Evolutionary conservation across 2,797 vertebrate species (phyloP).

Genomic region (Sciurus vulgaris): DNA sequence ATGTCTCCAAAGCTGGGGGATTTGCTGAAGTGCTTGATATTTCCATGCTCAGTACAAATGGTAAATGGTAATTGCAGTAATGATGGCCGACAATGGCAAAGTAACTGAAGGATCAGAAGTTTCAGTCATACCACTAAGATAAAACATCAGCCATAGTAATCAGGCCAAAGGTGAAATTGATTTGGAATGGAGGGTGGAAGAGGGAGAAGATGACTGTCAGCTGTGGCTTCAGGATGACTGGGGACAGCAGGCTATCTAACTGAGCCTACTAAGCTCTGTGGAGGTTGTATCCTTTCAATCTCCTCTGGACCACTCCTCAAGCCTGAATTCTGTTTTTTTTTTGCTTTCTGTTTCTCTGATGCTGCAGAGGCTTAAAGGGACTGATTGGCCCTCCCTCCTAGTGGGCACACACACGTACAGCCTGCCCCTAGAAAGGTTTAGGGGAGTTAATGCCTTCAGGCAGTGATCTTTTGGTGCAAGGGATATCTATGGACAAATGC

Average conservation of each 20-base stretch:
- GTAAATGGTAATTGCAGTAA: neutral
- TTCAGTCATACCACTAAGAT: neutral
- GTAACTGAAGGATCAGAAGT: neutral
- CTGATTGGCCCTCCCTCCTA: neutral
- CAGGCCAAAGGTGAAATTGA: neutral
- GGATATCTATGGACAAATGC: neutral
- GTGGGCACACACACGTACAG: neutral
- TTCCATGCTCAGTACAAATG: neutral
- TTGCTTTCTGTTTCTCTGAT: neutral
- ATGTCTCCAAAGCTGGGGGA: neutral
- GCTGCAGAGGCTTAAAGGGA: neutral
- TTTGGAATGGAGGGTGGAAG: neutral
- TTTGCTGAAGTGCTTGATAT: neutral
- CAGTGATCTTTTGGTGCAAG: neutral
- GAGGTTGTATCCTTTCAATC: neutral
- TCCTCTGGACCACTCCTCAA: neutral
- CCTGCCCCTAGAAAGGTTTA: neutral
- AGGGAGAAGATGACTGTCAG: neutral
- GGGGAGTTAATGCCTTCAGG: neutral
- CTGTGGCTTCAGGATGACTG: neutral
- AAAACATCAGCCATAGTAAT: neutral
- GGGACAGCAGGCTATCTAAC: neutral
- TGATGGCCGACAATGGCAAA: neutral
- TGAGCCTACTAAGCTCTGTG: neutral
- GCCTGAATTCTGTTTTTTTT: neutral